Evolutionary conservation across 2,113 vertebrate genomes (phyloP), one percentile per base, ranked within the genome.

Genomic region (Mellivora capensis): DNA sequence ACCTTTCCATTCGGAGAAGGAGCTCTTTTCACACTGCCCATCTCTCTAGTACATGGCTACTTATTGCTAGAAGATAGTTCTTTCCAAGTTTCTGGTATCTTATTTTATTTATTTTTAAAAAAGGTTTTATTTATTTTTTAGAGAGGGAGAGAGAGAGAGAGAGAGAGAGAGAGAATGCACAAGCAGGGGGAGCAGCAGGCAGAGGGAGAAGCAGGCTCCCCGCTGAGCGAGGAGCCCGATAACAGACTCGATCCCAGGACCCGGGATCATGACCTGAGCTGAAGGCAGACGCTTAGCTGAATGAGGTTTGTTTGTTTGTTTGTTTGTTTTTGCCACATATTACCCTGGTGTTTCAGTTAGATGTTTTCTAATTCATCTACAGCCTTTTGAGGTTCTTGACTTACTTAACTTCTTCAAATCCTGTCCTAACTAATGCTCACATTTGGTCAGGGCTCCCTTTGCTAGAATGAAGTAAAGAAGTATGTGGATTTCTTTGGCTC

Each of bases 41-140:
- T 81, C 49, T 71, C 42, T 95, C 67, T 95, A 31, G 57, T 84
- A 79, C 23, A 74, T 52, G 79, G 39, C 15, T 94, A 59, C 64
- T 72, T 94, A 44, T 90, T 87, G 18, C 67, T 87, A n/a, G 34
- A 89, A 86, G 37, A 82, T 84, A 12, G 17, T 71, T 95, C 57
- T 87, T 90, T 76, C 11, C 34, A 91, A 20, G 59, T 92, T 90
- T 91, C 54, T 82, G 72, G 13, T 31, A 87, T 82, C 95, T 96
- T 76, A 29, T 34, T 77, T 54, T 89, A 34, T 67, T 34, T 67
- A 67, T 67, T 67, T 67, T 34, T 17, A 17, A 34, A 67, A 67
- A 31, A 67, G 31, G 34, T 67, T 64, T 34, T 64, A 64, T 67
- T 67, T 67, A 34, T 67, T 67, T 67, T 14, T 67, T 6, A 34